A percentile compares a stretch with the other conserved stretches of the same genome.
Evolutionary conservation across 2,888 invertebrate genomes (phyloP).

Genomic region (Eristalinus sepulchralis): DNA sequence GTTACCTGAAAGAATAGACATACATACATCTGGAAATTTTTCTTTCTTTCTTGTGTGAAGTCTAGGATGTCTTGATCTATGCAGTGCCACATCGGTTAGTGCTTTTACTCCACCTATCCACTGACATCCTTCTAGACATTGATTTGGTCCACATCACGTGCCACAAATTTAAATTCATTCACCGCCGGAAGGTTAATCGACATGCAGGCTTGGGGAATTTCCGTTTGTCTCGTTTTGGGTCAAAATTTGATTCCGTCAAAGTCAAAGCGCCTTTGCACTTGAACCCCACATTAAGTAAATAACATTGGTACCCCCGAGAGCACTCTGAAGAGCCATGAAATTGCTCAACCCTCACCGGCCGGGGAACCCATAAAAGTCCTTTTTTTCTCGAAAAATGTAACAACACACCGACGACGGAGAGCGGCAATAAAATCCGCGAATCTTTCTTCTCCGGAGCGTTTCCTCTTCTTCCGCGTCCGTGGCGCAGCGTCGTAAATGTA

Average conservation of each 20-base stretch:
- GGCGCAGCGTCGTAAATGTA: slow-evolving; percentile 57
- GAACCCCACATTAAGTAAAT: not conserved
- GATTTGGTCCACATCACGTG: no score
- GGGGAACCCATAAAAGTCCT: not conserved
- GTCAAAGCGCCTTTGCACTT: not conserved
- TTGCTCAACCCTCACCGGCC: not conserved
- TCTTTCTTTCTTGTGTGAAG: no score
- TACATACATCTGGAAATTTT: no score
- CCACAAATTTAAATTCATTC: not conserved
- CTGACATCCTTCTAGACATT: no score
- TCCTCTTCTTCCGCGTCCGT: not conserved
- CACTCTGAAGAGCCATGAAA: slow-evolving; percentile 1
- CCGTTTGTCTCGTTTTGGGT: not conserved
- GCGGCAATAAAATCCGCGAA: slow-evolving; percentile 23
- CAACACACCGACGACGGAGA: not conserved
- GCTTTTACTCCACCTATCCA: no score
- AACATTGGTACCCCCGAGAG: not conserved
- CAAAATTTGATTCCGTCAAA: not conserved
- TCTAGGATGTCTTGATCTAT: no score
- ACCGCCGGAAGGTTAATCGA: not conserved
- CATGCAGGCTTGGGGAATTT: not conserved
- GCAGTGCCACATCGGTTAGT: no score
- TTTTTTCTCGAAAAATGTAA: slow-evolving; percentile 12
- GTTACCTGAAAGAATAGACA: no score
- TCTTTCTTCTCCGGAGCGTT: not conserved